Conservation (phyloP, 2,797 vertebrate genomes). For the Cygnus olor region DNA sequence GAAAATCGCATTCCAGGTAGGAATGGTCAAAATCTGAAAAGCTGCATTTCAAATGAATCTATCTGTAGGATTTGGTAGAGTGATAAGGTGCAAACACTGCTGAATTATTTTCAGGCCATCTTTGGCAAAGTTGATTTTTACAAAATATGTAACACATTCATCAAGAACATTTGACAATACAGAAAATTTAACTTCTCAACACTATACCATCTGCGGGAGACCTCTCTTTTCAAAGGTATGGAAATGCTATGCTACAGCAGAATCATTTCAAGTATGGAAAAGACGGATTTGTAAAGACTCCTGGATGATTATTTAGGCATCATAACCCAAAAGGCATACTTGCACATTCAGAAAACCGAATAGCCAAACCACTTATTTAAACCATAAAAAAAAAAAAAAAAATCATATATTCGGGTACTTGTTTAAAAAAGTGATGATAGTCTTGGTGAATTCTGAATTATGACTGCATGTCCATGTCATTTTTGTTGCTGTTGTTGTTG, state of each 20-base stretch:
- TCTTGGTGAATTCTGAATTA: background rate
- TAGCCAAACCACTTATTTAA: background rate
- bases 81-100: background rate
- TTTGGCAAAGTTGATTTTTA: background rate
- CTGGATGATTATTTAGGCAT: background rate
- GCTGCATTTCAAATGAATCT: background rate
- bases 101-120: background rate
- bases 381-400: background rate
- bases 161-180: background rate
- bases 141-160: background rate
- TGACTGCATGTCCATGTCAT: background rate
- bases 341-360: background rate
- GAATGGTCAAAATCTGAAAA: background rate
- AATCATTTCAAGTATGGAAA: background rate
- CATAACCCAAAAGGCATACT: background rate
- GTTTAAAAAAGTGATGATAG: background rate
- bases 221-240: background rate
- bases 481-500: background rate
- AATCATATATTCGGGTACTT: background rate
- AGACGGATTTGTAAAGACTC: background rate
- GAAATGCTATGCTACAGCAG: background rate
- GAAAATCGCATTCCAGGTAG: background rate
- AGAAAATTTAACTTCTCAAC: background rate
- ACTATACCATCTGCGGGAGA: background rate
- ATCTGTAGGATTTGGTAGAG: background rate